Percentiles rank a stretch among this genome's conserved stretches.
phyloP scores from a whole-genome alignment of 1,140 invertebrate genomes.

The Nasonia longicornis region DNA sequence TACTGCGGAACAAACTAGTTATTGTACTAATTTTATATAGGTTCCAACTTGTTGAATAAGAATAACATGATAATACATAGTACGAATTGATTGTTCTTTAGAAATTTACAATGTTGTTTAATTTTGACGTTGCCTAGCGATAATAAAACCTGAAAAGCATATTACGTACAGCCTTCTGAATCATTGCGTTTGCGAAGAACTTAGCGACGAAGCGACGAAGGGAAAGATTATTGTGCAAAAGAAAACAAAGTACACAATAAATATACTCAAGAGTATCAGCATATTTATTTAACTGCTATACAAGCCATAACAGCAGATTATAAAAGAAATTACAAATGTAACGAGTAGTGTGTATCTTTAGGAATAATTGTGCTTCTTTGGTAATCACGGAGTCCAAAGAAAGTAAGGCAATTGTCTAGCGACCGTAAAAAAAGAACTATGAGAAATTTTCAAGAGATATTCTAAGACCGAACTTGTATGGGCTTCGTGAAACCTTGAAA shows the following conservation, averaged over 20 bases:
- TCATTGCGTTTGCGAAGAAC: neutral
- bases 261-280: slow-evolving; percentile 53
- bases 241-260: slow-evolving; percentile 34
- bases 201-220: neutral
- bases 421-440: neutral
- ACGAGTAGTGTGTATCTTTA: slow-evolving; percentile 58
- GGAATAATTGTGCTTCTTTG: slow-evolving; percentile 58
- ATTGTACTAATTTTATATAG: no score
- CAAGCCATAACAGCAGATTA: slow-evolving; percentile 51
- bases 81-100: no score
- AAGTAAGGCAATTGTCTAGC: slow-evolving; percentile 14
- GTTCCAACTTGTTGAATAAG: no score
- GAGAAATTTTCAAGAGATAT: slow-evolving; percentile 17
- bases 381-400: slow-evolving; percentile 53
- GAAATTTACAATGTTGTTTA: neutral
- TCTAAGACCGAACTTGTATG: slow-evolving; percentile 14
- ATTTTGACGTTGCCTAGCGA: slow-evolving; percentile 10
- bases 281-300: slow-evolving; percentile 63
- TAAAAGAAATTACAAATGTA: slow-evolving; percentile 57
- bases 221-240: neutral
- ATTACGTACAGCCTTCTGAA: neutral
- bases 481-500: slow-evolving; percentile 48
- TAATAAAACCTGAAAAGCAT: neutral
- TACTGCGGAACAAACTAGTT: no score
- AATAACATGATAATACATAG: no score